Evolutionary conservation across 2,797 vertebrate species (phyloP).

Genomic region (Lindbergichthys nudifrons): DNA sequence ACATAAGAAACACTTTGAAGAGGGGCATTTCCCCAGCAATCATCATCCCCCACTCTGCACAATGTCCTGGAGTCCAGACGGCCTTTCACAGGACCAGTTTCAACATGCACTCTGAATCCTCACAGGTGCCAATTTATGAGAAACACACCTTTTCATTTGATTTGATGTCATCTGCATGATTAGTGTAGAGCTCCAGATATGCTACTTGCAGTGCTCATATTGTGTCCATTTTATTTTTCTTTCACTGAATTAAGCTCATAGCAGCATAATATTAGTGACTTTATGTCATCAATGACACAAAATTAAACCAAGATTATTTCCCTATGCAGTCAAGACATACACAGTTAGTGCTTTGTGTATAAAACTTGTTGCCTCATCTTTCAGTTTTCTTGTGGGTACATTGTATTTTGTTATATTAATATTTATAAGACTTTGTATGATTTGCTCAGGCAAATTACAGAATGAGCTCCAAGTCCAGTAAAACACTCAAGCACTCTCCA

Average conservation of each 20-base stretch:
- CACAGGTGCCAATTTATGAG: not conserved
- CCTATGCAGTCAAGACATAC: slow-evolving; percentile 20
- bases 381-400: not conserved
- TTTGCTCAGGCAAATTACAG: not conserved
- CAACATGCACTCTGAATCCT: slow-evolving; percentile 45
- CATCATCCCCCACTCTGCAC: slow-evolving; percentile 28
- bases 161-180: not conserved
- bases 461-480: slow-evolving; percentile 14
- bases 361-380: slow-evolving; percentile 24
- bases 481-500: not conserved
- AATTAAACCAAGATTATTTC: slow-evolving; percentile 5
- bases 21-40: slow-evolving; percentile 31
- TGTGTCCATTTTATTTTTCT: not conserved
- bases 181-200: not conserved
- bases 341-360: slow-evolving; percentile 7
- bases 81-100: slow-evolving; percentile 23
- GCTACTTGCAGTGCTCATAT: slow-evolving; percentile 8
- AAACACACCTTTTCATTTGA: no score
- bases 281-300: slow-evolving; percentile 13
- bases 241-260: slow-evolving; percentile 11
- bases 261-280: slow-evolving; percentile 13
- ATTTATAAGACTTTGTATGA: slow-evolving; percentile 27
- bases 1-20: slow-evolving; percentile 68
- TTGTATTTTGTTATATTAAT: slow-evolving; percentile 9
- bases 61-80: slow-evolving; percentile 30